These are phyloP conservation scores for Elymnias hypermnestra DNA, from an alignment of 1,140 invertebrate genomes.

Conservation along the genomic window DNA sequence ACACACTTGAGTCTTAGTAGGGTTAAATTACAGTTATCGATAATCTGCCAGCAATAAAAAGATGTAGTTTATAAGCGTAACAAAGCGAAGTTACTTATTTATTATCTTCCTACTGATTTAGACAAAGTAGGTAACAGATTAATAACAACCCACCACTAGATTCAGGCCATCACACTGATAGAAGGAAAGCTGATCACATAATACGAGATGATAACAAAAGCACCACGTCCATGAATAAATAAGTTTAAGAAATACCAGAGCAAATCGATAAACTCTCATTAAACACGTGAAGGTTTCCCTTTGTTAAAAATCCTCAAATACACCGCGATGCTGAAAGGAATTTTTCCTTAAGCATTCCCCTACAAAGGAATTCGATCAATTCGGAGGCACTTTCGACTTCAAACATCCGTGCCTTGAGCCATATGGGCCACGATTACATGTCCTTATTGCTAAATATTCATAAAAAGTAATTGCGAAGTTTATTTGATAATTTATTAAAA, in stretches of 20 bases:
- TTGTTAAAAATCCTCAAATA: conserved; percentile 16
- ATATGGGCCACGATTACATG: conserved; percentile 2
- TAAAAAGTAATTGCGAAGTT: neutral
- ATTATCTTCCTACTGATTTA: too few relatives aligned
- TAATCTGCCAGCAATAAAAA: too few relatives aligned
- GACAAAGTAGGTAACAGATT: too few relatives aligned
- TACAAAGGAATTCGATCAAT: conserved; percentile 29
- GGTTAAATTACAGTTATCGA: too few relatives aligned
- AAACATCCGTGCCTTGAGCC: conserved; percentile 15
- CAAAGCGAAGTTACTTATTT: too few relatives aligned
- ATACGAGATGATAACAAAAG: too few relatives aligned
- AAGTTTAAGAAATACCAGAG: neutral
- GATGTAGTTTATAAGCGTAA: too few relatives aligned
- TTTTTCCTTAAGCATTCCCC: conserved; percentile 25
- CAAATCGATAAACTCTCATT: conserved; percentile 13
- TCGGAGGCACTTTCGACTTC: conserved; percentile 25
- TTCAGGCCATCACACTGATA: too few relatives aligned
- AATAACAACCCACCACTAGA: too few relatives aligned
- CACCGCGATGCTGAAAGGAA: conserved; percentile 12
- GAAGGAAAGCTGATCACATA: too few relatives aligned
- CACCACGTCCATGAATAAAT: too few relatives aligned
- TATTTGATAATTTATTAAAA: neutral
- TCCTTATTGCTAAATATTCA: conserved; percentile 1
- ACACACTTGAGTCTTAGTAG: too few relatives aligned
- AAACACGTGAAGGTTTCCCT: conserved; percentile 14